These are phyloP conservation scores for Troides oblongomaculatus DNA, from an alignment of 2,888 invertebrate species.

Conservation along the genomic window DNA sequence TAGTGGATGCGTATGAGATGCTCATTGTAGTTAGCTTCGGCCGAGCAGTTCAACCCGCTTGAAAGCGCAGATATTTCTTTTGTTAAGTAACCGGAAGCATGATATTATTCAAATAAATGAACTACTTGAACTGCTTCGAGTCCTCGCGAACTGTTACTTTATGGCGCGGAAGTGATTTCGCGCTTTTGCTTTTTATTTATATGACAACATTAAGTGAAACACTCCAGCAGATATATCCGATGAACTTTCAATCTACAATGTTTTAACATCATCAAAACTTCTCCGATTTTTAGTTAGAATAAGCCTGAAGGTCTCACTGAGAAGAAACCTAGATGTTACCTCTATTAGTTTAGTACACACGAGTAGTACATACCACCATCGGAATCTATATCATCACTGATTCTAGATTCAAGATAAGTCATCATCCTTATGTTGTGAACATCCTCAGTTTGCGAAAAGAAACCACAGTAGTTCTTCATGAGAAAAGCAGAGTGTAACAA, in stretches of 20 bases:
- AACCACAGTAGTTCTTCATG: no score
- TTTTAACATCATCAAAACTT: no score
- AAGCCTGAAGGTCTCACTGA: no score
- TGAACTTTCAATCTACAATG: neutral
- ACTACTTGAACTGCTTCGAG: conserved; percentile 27
- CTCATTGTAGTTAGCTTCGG: conserved; percentile 21
- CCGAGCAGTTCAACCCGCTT: conserved; percentile 16
- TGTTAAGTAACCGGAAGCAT: conserved; percentile 26
- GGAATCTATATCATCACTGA: no score
- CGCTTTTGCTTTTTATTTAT: conserved; percentile 12
- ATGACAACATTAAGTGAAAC: conserved; percentile 6
- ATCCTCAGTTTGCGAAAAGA: no score
- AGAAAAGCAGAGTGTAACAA: no score
- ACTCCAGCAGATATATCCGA: neutral
- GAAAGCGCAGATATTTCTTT: conserved; percentile 25
- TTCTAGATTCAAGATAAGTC: no score
- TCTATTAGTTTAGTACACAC: no score
- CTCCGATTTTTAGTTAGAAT: no score
- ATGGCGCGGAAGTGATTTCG: conserved; percentile 29
- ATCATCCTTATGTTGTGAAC: no score
- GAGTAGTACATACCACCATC: no score
- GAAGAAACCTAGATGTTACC: no score
- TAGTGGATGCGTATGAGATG: neutral
- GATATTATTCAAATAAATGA: conserved; percentile 30
- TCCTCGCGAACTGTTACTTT: conserved; percentile 23